phyloP scores from a whole-genome alignment of 2,113 vertebrate species.

The Odontesthes bonariensis region DNA sequence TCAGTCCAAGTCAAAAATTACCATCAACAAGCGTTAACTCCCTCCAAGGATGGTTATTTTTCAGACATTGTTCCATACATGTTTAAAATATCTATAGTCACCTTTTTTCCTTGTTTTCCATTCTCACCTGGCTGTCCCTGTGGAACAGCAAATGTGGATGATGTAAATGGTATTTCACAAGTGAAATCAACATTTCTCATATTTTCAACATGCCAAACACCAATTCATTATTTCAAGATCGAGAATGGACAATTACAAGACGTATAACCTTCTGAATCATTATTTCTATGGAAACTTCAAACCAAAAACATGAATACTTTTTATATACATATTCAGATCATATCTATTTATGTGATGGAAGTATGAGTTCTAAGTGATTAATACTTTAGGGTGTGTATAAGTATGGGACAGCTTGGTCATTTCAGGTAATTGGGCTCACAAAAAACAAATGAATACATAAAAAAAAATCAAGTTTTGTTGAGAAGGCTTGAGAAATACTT shows the following conservation, averaged over 20 bases:
- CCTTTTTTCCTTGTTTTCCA: constrained; percentile 82
- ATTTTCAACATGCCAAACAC: not conserved
- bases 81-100: constrained; percentile 38
- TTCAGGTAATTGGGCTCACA: too few species aligned
- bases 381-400: too few species aligned
- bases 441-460: too few species aligned
- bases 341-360: not conserved
- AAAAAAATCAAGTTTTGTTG: not conserved
- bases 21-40: not conserved
- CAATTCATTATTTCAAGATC: not conserved
- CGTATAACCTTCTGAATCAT: too few species aligned
- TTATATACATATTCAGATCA: not conserved
- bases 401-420: not conserved
- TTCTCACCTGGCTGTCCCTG: constrained; percentile 85
- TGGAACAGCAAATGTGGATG: constrained; percentile 3
- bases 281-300: not conserved
- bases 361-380: not conserved
- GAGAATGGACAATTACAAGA: not conserved
- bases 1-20: too few species aligned
- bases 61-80: not conserved
- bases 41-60: too few species aligned
- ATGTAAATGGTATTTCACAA: not conserved
- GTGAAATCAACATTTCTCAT: not conserved
- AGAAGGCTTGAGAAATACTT: not conserved
- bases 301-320: not conserved